Conservation (phyloP, 2,113 vertebrate genomes). For the Euleptes europaea region DNA sequence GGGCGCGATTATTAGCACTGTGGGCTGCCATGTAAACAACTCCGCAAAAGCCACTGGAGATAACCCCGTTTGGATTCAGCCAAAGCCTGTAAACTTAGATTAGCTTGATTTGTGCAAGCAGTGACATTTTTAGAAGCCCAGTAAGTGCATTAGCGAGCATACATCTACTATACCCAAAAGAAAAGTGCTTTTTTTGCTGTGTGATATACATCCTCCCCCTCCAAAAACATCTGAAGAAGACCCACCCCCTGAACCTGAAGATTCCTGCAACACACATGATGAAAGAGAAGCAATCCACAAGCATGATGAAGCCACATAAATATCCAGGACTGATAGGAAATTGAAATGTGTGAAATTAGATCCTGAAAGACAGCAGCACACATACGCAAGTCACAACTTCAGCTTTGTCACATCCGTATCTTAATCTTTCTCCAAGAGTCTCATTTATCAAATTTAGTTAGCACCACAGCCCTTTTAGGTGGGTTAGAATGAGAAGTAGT, state of each 20-base stretch:
- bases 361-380: neutral
- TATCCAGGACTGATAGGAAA: neutral
- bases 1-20: neutral
- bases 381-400: neutral
- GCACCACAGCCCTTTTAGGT: neutral
- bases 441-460: neutral
- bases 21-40: neutral
- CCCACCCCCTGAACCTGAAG: neutral
- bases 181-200: too few species aligned
- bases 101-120: neutral
- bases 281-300: neutral
- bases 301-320: neutral
- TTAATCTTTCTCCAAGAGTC: neutral
- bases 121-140: constrained; percentile 21
- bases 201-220: rapidly evolving
- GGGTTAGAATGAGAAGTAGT: neutral
- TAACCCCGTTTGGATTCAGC: neutral
- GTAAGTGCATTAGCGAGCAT: neutral
- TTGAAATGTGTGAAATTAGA: neutral
- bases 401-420: neutral
- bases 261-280: neutral
- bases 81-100: neutral
- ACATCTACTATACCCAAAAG: neutral
- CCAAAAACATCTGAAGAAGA: neutral
- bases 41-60: neutral